phyloP scores from a whole-genome alignment of 2,797 vertebrate genomes.

The Adrianichthys oophorus region DNA sequence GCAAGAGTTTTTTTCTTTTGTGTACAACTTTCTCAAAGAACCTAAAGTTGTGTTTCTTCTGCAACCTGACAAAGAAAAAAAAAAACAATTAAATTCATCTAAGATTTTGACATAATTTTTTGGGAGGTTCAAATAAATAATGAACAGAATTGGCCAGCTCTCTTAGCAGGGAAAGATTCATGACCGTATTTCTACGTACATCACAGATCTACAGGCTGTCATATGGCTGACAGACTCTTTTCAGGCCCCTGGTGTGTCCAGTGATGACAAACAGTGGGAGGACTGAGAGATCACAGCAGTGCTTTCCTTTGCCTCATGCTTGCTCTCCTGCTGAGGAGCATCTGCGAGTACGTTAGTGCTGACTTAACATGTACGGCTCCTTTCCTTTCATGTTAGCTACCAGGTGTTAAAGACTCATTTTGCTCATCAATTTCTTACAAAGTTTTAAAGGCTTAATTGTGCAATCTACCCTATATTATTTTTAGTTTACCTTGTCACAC shows the following conservation, averaged over 20 bases:
- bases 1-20: too few species aligned
- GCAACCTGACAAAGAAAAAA: too few species aligned
- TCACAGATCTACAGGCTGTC: conserved; percentile 37
- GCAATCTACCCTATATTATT: too few species aligned
- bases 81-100: conserved; percentile 12
- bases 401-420: conserved; percentile 57
- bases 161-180: conserved; percentile 29
- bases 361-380: conserved; percentile 30
- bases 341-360: conserved; percentile 29
- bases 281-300: conserved; percentile 28
- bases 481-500: too few species aligned
- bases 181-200: conserved; percentile 30
- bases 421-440: conserved; percentile 26
- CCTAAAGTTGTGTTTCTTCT: too few species aligned
- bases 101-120: conserved; percentile 20
- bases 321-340: conserved; percentile 40
- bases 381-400: conserved; percentile 39
- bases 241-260: conserved; percentile 39
- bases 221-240: conserved; percentile 42
- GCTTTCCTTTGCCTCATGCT: conserved; percentile 33
- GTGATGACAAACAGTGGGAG: conserved; percentile 49
- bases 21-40: too few species aligned
- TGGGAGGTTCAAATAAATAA: conserved; percentile 32
- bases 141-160: conserved; percentile 20
- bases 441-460: background rate